Base-by-base conservation (phyloP, 2,113 vertebrate species). In the Elaphurus davidianus region DNA sequence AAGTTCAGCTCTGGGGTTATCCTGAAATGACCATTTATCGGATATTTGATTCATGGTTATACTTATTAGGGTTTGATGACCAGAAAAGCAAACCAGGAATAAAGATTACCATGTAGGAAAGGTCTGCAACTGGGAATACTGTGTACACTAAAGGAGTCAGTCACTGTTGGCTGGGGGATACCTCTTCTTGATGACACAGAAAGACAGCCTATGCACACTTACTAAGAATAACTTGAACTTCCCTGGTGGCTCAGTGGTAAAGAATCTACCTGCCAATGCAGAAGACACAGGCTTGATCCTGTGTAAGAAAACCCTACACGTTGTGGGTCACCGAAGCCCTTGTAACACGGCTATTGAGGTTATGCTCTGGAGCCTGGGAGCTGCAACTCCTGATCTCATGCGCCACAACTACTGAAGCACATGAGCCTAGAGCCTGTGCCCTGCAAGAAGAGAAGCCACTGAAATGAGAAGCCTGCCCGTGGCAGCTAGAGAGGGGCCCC, bases 131-230 rank as follows among this genome's bases (percentile, higher is more conserved):
- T 96, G 76, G 95, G 85, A 96, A 98, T 97, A 97, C 97, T 98
- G 92, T 91, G 96, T 97, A 97, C 86, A 78, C 97, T 94, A 78
- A 94, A 21, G 30, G 94, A 98, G 94, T 98, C 91, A 97, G 89
- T 97, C 95, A 97, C 90, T 96, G 96, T 60, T 98, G 95, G 97
- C 93, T 96, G 86, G 82, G 98, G 94, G 93, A 97, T 83, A 97
- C 78, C 95, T 98, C 95, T 98, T 97, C 96, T 97, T 98, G 96
- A 98, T 98, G 94, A 97, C 90, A 98, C 78, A 97, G 50, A 91
- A 95, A 98, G 98, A 94, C 96, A 97, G 52, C 97, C 93, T 96
- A 98, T 98, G 97, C 94, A 97, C 96, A 96, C 97, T 98, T 97
- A 98, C 98, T 97, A 98, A 97, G 94, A 98, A 91, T 90, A 95